Evolutionary conservation across 2,888 invertebrate genomes (phyloP), one percentile per base, ranked within the genome.

Genomic region (Tyria jacobaeae): DNA sequence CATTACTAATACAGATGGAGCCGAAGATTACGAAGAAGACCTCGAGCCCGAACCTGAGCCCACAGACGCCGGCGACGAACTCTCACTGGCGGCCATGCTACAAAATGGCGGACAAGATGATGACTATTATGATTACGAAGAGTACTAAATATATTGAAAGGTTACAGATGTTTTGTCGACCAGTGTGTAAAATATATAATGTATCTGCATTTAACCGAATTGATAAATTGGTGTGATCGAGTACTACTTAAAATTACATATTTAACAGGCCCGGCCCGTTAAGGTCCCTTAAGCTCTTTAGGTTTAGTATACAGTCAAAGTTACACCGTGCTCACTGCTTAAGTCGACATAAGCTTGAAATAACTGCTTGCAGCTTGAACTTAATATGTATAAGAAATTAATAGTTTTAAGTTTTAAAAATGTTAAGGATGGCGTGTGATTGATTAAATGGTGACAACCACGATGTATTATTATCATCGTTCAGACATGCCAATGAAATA

Each of bases 51-150:
- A 91, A 6, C 82, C 89, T 0, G 92, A 90, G 0, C 86, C 88
- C 1, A 84, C 87, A 0, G 92, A 92, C 15, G 80, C 81, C 0
- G 82, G 81, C 27, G 87, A 82, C 1, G 94, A 95, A 76, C 80
- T 95, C 47, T 95, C 95, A 0, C 83, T 95, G 0, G 94, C 95
- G 15, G 94, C 95, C 60, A 94, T 95, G 92, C 80, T 95, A 39
- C 96, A 96, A 73, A 94, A 95, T 61, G 95, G 95, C 60, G 95
- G 95, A 21, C 95, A 95, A 24, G 95, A 95, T 0, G 96, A 96
- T 34, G 95, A 95, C 10, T 95, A 96, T 53, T 96, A 96, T 72
- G 96, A 95, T 58, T 96, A 95, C 68, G 96, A 96, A 60, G 97
- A 97, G 67, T 96, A 97, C 70, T 82, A 71, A 75, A 47, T 50